These are phyloP conservation scores for Hycleus phaleratus DNA, from an alignment of 1,140 invertebrate species.

Conservation along the genomic window DNA sequence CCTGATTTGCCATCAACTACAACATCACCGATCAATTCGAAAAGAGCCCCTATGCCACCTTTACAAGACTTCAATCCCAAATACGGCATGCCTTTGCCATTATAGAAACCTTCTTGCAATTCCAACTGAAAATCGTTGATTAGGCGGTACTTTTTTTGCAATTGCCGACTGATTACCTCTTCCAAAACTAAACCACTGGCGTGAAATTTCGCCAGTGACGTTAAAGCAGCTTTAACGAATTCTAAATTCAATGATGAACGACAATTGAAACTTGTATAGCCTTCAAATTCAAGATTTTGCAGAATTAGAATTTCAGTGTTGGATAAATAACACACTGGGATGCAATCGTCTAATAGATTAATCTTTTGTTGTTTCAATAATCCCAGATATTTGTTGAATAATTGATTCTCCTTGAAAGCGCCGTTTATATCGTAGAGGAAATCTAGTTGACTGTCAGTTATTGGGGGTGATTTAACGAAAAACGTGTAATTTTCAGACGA, in stretches of 20 bases:
- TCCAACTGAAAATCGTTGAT: neutral
- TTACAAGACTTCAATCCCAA: neutral
- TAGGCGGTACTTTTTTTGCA: neutral
- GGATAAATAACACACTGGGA: slow-evolving; percentile 2
- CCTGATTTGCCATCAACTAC: neutral
- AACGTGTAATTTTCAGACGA: neutral
- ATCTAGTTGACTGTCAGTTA: neutral
- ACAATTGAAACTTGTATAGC: neutral
- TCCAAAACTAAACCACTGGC: slow-evolving; percentile 7
- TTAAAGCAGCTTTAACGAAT: neutral
- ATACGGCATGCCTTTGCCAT: too few species aligned
- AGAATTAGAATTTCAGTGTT: slow-evolving; percentile 4
- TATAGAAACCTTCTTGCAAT: slow-evolving; percentile 7
- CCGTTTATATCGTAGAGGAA: neutral
- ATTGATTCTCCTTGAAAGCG: neutral
- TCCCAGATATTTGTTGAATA: neutral
- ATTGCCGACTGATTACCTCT: neutral
- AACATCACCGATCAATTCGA: neutral
- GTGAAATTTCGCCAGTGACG: slow-evolving; percentile 10
- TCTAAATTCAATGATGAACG: neutral
- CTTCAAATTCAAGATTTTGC: slow-evolving; percentile 6
- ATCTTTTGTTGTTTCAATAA: neutral
- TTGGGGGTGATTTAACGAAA: neutral
- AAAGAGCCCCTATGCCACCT: neutral
- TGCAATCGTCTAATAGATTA: neutral